phyloP scores from a whole-genome alignment of 2,888 invertebrate genomes.

The Hypena proboscidalis region DNA sequence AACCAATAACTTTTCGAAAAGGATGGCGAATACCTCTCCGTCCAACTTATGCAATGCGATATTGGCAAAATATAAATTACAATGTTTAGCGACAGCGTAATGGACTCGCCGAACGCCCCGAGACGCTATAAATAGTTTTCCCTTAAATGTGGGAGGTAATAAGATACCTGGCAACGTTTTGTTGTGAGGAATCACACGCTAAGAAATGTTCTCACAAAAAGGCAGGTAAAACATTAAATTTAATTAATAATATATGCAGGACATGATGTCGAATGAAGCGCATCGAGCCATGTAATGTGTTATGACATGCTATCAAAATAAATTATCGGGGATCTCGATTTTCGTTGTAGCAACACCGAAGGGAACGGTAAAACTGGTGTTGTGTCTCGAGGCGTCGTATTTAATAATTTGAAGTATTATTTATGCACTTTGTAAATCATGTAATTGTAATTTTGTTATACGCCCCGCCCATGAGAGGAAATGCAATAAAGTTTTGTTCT shows the following conservation, averaged over 20 bases:
- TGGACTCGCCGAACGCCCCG: slow-evolving; percentile 33
- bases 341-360: slow-evolving; percentile 35
- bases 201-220: slow-evolving; percentile 8
- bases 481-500: slow-evolving; percentile 46
- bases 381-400: slow-evolving; percentile 52
- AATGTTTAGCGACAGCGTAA: slow-evolving; percentile 64
- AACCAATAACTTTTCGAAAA: slow-evolving; percentile 46
- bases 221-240: slow-evolving; percentile 8
- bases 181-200: slow-evolving; percentile 18
- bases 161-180: slow-evolving; percentile 12
- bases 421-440: slow-evolving; percentile 72
- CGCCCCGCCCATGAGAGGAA: slow-evolving; percentile 46
- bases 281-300: slow-evolving; percentile 35
- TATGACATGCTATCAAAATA: slow-evolving; percentile 38
- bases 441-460: slow-evolving; percentile 74
- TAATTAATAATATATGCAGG: slow-evolving; percentile 34
- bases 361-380: slow-evolving; percentile 39
- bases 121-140: slow-evolving; percentile 17
- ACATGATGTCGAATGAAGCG: slow-evolving; percentile 33
- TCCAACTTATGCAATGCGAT: slow-evolving; percentile 17
- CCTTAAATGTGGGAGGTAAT: slow-evolving; percentile 22
- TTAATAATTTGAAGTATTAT: slow-evolving; percentile 67
- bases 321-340: slow-evolving; percentile 34
- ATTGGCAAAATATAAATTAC: slow-evolving; percentile 51
- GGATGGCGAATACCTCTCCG: slow-evolving; percentile 25